A percentile compares a stretch with the other conserved stretches of the same genome.
phyloP scores from a whole-genome alignment of 1,140 invertebrate species.

The Drosophila dunni region DNA sequence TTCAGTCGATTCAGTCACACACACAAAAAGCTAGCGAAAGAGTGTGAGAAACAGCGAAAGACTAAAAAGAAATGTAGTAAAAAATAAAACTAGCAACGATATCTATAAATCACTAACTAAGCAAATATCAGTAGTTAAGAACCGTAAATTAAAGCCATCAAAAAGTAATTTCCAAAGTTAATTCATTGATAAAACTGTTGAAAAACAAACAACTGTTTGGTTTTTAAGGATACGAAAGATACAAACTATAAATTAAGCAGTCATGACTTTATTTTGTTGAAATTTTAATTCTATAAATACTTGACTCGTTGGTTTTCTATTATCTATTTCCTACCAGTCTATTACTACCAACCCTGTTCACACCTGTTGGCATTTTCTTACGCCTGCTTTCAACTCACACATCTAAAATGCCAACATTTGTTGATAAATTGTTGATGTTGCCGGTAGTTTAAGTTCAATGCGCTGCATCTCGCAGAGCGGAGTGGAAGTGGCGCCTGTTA shows the following conservation, averaged over 20 bases:
- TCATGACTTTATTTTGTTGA: too few relatives aligned
- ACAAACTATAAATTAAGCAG: too few relatives aligned
- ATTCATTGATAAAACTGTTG: neutral
- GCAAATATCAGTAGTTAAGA: constrained; percentile 5
- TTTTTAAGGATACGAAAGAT: neutral
- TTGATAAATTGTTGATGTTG: constrained; percentile 17
- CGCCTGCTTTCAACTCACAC: too few relatives aligned
- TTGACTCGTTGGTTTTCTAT: too few relatives aligned
- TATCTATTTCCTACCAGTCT: too few relatives aligned
- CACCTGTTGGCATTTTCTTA: too few relatives aligned
- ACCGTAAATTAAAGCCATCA: constrained; percentile 3
- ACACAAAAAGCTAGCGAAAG: neutral
- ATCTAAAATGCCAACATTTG: constrained; percentile 15
- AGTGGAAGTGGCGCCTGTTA: neutral
- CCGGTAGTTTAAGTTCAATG: constrained; percentile 62
- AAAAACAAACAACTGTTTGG: too few relatives aligned
- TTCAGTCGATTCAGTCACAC: neutral
- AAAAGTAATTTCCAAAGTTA: neutral
- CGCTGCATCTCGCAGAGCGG: constrained; percentile 31
- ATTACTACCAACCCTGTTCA: too few relatives aligned
- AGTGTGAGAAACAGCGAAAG: neutral
- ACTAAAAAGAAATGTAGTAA: neutral
- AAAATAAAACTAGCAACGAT: neutral
- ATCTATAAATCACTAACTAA: constrained; percentile 7
- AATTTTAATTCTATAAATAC: too few relatives aligned